Evolutionary conservation across 2,113 vertebrate genomes (phyloP).

Genomic region (Dromaius novaehollandiae): DNA sequence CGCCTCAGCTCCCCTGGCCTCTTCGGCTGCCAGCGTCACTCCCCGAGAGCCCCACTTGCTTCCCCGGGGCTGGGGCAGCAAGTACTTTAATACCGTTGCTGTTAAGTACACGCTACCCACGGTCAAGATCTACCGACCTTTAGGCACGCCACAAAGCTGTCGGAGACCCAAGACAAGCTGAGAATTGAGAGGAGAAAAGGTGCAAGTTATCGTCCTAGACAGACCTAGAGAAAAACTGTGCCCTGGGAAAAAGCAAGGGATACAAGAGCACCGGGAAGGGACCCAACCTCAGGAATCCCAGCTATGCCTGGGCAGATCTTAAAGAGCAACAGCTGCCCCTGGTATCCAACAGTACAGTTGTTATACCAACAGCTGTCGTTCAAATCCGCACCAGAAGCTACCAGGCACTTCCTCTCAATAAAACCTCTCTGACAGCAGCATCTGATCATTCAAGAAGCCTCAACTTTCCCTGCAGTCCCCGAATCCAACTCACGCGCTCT

Average conservation of each 20-base stretch:
- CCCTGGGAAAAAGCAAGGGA: background rate
- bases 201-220: background rate
- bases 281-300: background rate
- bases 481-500: background rate
- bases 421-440: background rate
- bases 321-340: background rate
- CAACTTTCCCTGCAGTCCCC: background rate
- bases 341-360: background rate
- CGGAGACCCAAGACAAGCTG: background rate
- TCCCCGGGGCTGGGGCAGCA: constrained; percentile 40
- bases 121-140: background rate
- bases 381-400: accelerated
- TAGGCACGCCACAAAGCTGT: accelerated
- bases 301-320: background rate
- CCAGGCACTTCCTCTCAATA: background rate
- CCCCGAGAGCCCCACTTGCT: constrained; percentile 1
- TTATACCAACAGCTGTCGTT: background rate
- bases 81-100: constrained; percentile 27
- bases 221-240: background rate
- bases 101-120: background rate
- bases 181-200: background rate
- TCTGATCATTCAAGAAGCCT: background rate
- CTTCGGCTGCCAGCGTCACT: constrained; percentile 29
- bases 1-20: constrained; percentile 24
- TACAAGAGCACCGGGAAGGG: accelerated